A percentile compares a stretch with the other conserved stretches of the same genome.
phyloP scores from a whole-genome alignment of 2,113 vertebrate genomes.

The human region GRCh38 chr2:10640001-10640500 shows the following conservation, averaged over 20 bases:
- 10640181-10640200: background rate
- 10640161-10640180: background rate
- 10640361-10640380: accelerated
- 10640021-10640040: background rate
- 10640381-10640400: background rate
- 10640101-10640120: slow-evolving; percentile 12
- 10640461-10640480: background rate
- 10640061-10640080: background rate
- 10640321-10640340: background rate
- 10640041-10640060: background rate
- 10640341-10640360: background rate
- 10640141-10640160: background rate
- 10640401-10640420: background rate
- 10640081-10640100: background rate
- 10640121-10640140: background rate
- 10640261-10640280: slow-evolving; percentile 38
- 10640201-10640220: background rate
- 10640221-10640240: background rate
- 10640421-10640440: background rate
- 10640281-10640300: background rate
- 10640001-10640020: slow-evolving; percentile 13
- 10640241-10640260: slow-evolving; percentile 35
- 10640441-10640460: background rate
- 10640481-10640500: background rate
- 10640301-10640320: background rate